A percentile compares a stretch with the other conserved stretches of the same genome.
phyloP scores from a whole-genome alignment of 2,113 vertebrate genomes.

The Cynoglossus semilaevis region DNA sequence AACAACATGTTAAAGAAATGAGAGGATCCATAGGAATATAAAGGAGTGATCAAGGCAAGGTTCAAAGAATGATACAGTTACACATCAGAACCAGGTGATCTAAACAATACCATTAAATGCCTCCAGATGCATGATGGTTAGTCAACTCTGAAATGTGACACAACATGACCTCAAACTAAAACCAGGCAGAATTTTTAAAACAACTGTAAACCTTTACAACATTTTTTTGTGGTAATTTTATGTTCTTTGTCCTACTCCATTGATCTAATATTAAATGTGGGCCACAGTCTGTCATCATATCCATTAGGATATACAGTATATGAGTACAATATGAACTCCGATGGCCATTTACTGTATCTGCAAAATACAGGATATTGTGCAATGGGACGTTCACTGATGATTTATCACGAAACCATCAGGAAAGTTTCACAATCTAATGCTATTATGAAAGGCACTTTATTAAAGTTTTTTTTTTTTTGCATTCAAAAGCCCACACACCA shows the following conservation, averaged over 20 bases:
- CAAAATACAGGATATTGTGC: background rate
- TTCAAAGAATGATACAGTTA: slow-evolving; percentile 1
- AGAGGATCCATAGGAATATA: slow-evolving; percentile 27
- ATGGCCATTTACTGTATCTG: background rate
- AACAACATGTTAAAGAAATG: slow-evolving; percentile 18
- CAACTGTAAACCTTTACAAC: too few relatives aligned
- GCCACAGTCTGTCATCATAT: slow-evolving; percentile 1
- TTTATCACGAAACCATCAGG: slow-evolving; percentile 38
- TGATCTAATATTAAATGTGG: slow-evolving; percentile 5
- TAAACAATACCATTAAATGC: too few relatives aligned
- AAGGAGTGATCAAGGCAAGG: slow-evolving; percentile 33
- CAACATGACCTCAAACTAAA: too few relatives aligned
- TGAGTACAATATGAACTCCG: background rate
- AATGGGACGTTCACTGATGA: slow-evolving; percentile 10
- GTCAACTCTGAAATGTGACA: too few relatives aligned
- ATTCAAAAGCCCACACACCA: slow-evolving; percentile 7
- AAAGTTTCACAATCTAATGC: slow-evolving; percentile 3
- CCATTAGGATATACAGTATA: background rate
- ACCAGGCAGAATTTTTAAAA: too few relatives aligned
- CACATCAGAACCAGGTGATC: too few relatives aligned
- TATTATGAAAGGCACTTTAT: slow-evolving; percentile 62
- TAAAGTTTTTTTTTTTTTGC: slow-evolving; percentile 24
- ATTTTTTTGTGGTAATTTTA: too few relatives aligned
- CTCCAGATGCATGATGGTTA: too few relatives aligned
- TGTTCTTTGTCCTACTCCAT: background rate